Conservation (phyloP, 1,140 invertebrate species). For the Drosophila tropicalis region DNA sequence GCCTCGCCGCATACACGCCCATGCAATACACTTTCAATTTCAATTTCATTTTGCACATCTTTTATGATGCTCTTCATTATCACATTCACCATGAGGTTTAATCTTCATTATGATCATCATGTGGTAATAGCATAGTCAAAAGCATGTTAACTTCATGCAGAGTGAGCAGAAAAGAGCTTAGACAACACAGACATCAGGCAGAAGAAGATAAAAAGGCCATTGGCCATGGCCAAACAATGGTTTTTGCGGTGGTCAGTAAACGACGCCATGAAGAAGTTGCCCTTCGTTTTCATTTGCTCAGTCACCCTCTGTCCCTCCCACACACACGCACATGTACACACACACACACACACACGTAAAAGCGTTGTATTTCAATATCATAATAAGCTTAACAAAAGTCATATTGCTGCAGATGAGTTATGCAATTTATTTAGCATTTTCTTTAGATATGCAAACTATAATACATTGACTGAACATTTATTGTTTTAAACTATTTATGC, state of each 20-base stretch:
- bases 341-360: neutral
- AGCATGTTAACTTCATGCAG: slow-evolving; percentile 74
- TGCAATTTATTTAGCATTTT: slow-evolving; percentile 72
- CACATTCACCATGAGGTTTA: neutral
- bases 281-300: neutral
- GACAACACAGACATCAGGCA: slow-evolving; percentile 44
- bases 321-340: neutral
- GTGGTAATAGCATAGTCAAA: slow-evolving; percentile 44
- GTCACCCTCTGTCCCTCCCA: neutral
- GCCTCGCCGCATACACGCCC: slow-evolving; percentile 9
- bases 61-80: neutral
- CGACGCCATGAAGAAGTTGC: slow-evolving; percentile 13
- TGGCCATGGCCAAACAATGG: slow-evolving; percentile 14
- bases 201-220: slow-evolving; percentile 49
- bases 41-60: neutral
- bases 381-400: slow-evolving; percentile 75
- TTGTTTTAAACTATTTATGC: slow-evolving; percentile 29
- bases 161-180: slow-evolving; percentile 50
- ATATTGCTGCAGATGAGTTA: slow-evolving; percentile 48
- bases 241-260: slow-evolving; percentile 15
- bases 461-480: slow-evolving; percentile 35
- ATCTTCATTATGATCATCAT: slow-evolving; percentile 27
- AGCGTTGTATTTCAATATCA: slow-evolving; percentile 1
- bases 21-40: slow-evolving; percentile 11
- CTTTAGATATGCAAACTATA: slow-evolving; percentile 46